phyloP scores from a whole-genome alignment of 2,797 vertebrate genomes.

The Atherinosoma microstoma region DNA sequence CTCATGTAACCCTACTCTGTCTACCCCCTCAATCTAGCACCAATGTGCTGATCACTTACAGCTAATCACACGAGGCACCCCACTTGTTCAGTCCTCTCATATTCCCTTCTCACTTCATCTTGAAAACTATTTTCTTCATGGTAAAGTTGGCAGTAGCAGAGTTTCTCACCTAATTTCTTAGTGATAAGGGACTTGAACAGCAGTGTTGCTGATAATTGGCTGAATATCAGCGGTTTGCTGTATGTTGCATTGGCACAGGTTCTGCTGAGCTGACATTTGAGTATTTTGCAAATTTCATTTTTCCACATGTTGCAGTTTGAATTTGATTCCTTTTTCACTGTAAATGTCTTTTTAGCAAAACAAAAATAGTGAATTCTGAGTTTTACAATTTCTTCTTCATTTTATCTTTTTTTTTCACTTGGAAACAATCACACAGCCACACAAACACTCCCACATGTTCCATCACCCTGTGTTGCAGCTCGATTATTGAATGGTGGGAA shows the following conservation, averaged over 20 bases:
- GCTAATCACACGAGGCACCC: slow-evolving; percentile 44
- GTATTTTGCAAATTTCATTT: slow-evolving; percentile 7
- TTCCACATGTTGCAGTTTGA: slow-evolving; percentile 10
- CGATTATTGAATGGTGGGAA: slow-evolving; percentile 70
- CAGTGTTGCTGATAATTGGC: slow-evolving; percentile 25
- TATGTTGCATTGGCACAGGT: slow-evolving; percentile 31
- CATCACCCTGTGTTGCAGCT: slow-evolving; percentile 44
- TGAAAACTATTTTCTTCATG: slow-evolving; percentile 27
- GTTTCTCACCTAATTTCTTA: slow-evolving; percentile 52
- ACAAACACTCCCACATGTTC: slow-evolving; percentile 58
- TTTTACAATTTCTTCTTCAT: slow-evolving; percentile 27
- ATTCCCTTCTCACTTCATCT: slow-evolving; percentile 23
- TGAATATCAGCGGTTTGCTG: slow-evolving; percentile 9
- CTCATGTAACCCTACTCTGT: slow-evolving; percentile 56
- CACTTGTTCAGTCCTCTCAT: slow-evolving; percentile 13
- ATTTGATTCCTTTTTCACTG: slow-evolving; percentile 19
- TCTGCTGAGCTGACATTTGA: background rate
- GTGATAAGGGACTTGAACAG: slow-evolving; percentile 38
- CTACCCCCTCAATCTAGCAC: slow-evolving; percentile 34
- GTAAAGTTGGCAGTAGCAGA: slow-evolving; percentile 45
- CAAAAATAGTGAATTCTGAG: slow-evolving; percentile 6
- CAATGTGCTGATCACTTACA: slow-evolving; percentile 64
- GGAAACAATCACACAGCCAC: slow-evolving; percentile 57
- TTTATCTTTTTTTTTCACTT: slow-evolving; percentile 34
- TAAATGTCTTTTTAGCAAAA: slow-evolving; percentile 11